Conservation (phyloP, 1,140 invertebrate species). For the Pectinophora gossypiella region DNA sequence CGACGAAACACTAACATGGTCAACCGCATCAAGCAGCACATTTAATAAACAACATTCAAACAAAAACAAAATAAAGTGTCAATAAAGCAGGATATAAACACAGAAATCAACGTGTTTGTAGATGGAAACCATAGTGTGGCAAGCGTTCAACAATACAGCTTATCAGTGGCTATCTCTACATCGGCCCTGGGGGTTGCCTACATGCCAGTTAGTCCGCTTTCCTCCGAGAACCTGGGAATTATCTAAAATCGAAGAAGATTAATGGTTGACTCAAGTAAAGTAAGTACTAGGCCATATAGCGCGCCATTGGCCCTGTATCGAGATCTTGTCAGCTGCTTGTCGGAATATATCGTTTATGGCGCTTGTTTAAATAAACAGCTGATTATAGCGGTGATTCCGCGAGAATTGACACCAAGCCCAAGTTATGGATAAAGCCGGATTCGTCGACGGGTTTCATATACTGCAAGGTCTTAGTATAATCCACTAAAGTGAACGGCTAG, state of each 20-base stretch:
- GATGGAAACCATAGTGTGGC: neutral
- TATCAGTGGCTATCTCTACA: slow-evolving; percentile 11
- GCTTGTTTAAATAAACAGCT: neutral
- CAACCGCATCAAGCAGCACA: no score
- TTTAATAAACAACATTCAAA: no score
- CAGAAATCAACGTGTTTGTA: neutral
- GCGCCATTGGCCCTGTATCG: neutral
- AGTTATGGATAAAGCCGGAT: no score
- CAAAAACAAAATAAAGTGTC: no score
- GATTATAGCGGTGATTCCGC: no score
- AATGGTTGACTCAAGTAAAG: slow-evolving; percentile 9
- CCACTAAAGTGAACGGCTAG: no score
- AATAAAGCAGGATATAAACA: neutral
- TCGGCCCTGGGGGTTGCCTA: slow-evolving; percentile 12
- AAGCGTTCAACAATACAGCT: slow-evolving; percentile 14
- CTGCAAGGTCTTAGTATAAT: no score
- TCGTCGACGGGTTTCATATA: no score
- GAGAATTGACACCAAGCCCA: no score
- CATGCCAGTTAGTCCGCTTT: slow-evolving; percentile 21
- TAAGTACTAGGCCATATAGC: slow-evolving; percentile 12
- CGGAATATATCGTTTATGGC: neutral
- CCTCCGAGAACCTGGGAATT: slow-evolving; percentile 12
- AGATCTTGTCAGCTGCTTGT: slow-evolving; percentile 8
- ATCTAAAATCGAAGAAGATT: slow-evolving; percentile 27
- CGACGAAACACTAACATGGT: no score